Base-by-base conservation (phyloP, 2,797 vertebrate genomes). In the Sebastes glaucus region DNA sequence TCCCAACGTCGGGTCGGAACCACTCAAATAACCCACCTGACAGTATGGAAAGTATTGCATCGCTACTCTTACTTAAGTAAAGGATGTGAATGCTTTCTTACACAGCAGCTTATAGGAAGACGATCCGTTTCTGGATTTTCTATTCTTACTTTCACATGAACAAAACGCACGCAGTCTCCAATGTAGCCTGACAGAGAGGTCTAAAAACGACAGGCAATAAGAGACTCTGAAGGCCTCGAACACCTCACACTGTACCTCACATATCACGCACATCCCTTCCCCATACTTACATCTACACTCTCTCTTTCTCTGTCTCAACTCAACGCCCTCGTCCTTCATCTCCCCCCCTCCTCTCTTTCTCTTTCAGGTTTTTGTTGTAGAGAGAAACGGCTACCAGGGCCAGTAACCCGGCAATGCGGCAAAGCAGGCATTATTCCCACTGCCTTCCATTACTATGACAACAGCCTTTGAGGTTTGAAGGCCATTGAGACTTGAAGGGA, bases 371-470 rank as follows among this genome's bases (percentile, higher is more conserved):
- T 89, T 86, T 89, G 82, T 89, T 72, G 30, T n/a, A 63, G 73
- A 49, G 83, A 77, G 80, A 78, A 78, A 76, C 65, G 4, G 79
- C 75, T 88, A 74, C 84, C 79, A 83, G 61, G 81, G 86, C 82
- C 88, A 83, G 88, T 80, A 85, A 78, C 92, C 88, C 69, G 38
- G 91, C 92, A 88, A 92, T 93, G 90, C 76, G 38, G 89, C 87
- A 90, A 91, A 89, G 89, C 86, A 87, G 85, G 25, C 92, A 92
- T 94, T 93, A 92, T 87, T 93, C 91, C 90, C 89, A 85, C 87
- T 79, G 86, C 84, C 87, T 87, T 83, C 83, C 93, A 93, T 94
- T 87, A 80, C 93, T 92, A 95, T 95, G 94, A 93, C 93, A 93
- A 95, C 94, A 94, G 87, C 91, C 88, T 92, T 90, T 89, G 88